phyloP scores from a whole-genome alignment of 2,888 invertebrate species.

The Blomia tropicalis region DNA sequence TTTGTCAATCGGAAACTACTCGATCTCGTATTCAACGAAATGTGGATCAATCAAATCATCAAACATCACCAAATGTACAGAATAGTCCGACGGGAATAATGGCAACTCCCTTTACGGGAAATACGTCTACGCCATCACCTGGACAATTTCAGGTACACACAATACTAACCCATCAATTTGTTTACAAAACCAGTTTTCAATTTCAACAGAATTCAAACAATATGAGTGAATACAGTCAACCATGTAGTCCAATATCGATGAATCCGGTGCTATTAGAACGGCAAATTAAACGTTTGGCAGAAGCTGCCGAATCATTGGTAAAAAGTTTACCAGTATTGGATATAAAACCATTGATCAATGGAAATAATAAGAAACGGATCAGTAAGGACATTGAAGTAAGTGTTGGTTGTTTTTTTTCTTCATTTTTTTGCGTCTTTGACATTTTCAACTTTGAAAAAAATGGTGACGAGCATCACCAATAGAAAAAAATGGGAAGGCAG shows the following conservation, averaged over 20 bases:
- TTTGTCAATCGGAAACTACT: not conserved
- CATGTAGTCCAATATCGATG: conserved; percentile 41
- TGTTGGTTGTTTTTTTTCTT: conserved; percentile 3
- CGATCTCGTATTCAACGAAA: not conserved
- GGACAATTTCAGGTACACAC: conserved; percentile 5
- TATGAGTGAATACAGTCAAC: conserved; percentile 30
- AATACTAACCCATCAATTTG: too few species aligned
- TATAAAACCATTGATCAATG: conserved; percentile 47
- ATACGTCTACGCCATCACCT: conserved; percentile 9
- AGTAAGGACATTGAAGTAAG: conserved; percentile 69
- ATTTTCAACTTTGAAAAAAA: not conserved
- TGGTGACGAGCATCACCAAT: not conserved
- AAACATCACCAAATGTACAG: conserved; percentile 24
- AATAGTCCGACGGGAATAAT: conserved; percentile 37
- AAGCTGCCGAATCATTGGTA: conserved; percentile 65
- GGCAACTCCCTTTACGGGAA: conserved; percentile 40
- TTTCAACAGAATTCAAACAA: not conserved
- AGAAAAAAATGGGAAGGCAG: not conserved
- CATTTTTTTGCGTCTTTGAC: not conserved
- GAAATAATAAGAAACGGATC: conserved; percentile 59
- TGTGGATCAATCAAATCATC: not conserved
- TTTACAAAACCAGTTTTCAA: too few species aligned
- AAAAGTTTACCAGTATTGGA: conserved; percentile 67
- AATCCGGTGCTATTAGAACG: conserved; percentile 63
- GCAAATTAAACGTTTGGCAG: conserved; percentile 65